These are phyloP conservation scores for Drosophila rufa DNA, from an alignment of 1,140 invertebrate species.

Conservation along the genomic window DNA sequence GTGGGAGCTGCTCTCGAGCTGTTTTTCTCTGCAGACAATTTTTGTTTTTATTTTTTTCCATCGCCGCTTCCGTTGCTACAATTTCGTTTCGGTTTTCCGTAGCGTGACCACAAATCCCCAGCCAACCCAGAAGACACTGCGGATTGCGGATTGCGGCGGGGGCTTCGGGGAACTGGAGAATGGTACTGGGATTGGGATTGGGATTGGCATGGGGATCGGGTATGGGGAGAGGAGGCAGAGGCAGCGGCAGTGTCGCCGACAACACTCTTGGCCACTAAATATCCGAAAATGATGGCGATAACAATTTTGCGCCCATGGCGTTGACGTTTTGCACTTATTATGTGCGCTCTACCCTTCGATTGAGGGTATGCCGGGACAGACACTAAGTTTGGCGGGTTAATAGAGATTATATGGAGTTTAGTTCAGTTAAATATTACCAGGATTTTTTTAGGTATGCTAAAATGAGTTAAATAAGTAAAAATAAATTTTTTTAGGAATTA, in stretches of 20 bases:
- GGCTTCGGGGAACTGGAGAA: neutral
- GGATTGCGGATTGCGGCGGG: conserved; percentile 1
- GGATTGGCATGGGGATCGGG: conserved; percentile 1
- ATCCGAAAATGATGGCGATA: conserved; percentile 75
- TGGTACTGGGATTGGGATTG: conserved; percentile 11
- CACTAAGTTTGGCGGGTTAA: neutral
- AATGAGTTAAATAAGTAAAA: neutral
- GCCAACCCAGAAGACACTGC: conserved; percentile 20
- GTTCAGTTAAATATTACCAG: neutral
- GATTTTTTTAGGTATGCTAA: neutral
- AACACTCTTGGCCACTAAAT: conserved; percentile 58
- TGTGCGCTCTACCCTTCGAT: conserved; percentile 15
- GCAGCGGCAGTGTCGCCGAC: conserved; percentile 42
- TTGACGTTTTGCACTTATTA: conserved; percentile 81
- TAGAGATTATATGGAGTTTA: neutral
- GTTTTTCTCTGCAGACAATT: conserved; percentile 22
- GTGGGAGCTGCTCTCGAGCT: conserved; percentile 68
- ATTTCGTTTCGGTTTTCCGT: conserved; percentile 66
- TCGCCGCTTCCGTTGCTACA: conserved; percentile 74
- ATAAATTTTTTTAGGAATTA: too few relatives aligned
- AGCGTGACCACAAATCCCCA: conserved; percentile 76
- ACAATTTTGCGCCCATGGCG: conserved; percentile 80
- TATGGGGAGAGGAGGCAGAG: neutral
- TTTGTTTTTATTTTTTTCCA: conserved; percentile 21
- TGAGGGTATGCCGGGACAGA: conserved; percentile 3